phyloP scores from a whole-genome alignment of 2,797 vertebrate genomes.

The Diceros bicornis region DNA sequence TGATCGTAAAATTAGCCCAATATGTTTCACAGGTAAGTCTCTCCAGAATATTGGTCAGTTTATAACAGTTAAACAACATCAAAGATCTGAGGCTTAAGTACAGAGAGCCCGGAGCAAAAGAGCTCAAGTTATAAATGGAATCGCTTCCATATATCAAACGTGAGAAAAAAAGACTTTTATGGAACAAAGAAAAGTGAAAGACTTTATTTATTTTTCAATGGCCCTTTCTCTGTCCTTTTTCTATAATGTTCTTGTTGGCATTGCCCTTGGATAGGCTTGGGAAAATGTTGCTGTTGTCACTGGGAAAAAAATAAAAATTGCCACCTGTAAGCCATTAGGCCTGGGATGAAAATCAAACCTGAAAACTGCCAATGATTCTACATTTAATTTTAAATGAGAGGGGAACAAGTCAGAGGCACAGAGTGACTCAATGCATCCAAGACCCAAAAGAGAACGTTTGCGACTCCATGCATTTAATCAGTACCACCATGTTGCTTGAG shows the following conservation, averaged over 20 bases:
- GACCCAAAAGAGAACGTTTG: conserved; percentile 70
- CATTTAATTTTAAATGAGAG: conserved; percentile 83
- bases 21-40: conserved; percentile 40
- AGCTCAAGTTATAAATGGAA: conserved; percentile 61
- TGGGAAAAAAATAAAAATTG: neutral
- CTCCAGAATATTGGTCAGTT: conserved; percentile 48
- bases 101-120: conserved; percentile 43
- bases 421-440: conserved; percentile 53
- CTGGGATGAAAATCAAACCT: conserved; percentile 79
- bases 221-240: conserved; percentile 31
- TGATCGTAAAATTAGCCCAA: conserved; percentile 17
- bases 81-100: conserved; percentile 43
- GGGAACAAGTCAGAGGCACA: conserved; percentile 70
- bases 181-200: conserved; percentile 52
- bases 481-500: neutral
- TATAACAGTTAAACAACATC: conserved; percentile 47
- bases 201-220: conserved; percentile 65
- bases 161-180: neutral
- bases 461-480: conserved; percentile 52
- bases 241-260: conserved; percentile 63
- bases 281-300: conserved; percentile 65
- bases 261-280: conserved; percentile 47
- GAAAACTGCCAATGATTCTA: conserved; percentile 72
- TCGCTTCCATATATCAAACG: conserved; percentile 48
- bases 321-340: conserved; percentile 84